Evolutionary conservation across 1,140 invertebrate genomes (phyloP).

Genomic region (Megalopta genalis): DNA sequence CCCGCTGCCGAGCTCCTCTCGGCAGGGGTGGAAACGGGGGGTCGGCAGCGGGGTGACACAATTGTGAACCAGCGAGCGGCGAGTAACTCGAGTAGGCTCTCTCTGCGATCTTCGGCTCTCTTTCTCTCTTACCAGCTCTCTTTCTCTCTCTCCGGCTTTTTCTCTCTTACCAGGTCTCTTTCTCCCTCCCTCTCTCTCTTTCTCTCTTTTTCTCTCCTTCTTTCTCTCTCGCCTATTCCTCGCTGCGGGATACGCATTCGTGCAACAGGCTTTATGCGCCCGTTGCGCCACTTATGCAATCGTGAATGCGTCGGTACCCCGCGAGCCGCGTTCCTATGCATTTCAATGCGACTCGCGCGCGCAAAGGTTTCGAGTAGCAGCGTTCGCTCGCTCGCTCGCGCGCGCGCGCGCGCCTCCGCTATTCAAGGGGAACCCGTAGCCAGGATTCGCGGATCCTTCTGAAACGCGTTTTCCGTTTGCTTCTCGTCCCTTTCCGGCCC

Average conservation of each 20-base stretch:
- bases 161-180: background rate
- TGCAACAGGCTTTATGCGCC: conserved; percentile 66
- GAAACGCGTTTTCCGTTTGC: background rate
- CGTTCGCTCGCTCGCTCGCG: conserved; percentile 19
- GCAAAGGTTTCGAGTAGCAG: background rate
- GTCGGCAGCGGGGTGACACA: conserved; percentile 51
- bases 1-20: background rate
- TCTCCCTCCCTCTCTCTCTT: too few species aligned
- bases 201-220: background rate
- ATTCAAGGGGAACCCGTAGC: conserved; percentile 37
- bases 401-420: conserved; percentile 17
- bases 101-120: conserved; percentile 43
- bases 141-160: too few species aligned
- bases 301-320: conserved; percentile 59
- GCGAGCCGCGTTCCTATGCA: conserved; percentile 46
- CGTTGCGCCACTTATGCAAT: conserved; percentile 66
- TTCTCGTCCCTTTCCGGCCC: background rate
- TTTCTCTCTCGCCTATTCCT: conserved; percentile 9
- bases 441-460: conserved; percentile 10
- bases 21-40: background rate
- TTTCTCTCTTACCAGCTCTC: background rate
- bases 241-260: conserved; percentile 64
- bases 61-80: conserved; percentile 58
- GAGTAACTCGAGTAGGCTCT: conserved; percentile 67
- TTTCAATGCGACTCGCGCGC: conserved; percentile 41